Evolutionary conservation across 2,888 invertebrate species (phyloP).

Genomic region (Nemurella pictetii): DNA sequence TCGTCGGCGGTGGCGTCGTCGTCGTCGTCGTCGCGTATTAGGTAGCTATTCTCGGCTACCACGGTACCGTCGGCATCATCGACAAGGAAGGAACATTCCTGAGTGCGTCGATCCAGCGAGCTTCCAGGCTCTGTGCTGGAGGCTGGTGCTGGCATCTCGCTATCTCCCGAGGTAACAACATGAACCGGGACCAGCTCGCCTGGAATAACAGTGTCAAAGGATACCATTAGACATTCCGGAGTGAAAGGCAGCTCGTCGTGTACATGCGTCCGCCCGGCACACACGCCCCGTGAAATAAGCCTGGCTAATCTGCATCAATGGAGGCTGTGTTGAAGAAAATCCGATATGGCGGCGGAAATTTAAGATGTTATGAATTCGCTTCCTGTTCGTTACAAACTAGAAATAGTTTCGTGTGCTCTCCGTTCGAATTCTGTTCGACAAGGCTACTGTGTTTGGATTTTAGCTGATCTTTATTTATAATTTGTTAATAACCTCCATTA

Average conservation of each 20-base stretch:
- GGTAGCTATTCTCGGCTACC: neutral
- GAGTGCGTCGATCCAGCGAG: neutral
- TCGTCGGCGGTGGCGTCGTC: neutral
- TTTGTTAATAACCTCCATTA: neutral
- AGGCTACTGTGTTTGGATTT: neutral
- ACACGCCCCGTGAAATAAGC: neutral
- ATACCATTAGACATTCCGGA: constrained; percentile 36
- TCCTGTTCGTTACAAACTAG: neutral
- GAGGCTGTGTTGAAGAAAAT: neutral
- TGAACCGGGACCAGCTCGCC: neutral
- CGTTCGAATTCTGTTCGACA: neutral
- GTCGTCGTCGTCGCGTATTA: too few relatives aligned
- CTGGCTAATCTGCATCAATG: neutral
- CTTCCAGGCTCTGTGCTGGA: neutral
- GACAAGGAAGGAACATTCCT: neutral
- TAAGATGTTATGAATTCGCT: neutral
- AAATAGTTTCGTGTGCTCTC: too few relatives aligned
- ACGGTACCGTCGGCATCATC: neutral
- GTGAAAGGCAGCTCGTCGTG: neutral
- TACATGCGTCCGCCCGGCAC: neutral
- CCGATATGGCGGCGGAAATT: neutral
- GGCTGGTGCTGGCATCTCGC: constrained; percentile 16
- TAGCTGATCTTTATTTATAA: neutral
- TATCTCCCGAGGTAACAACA: constrained; percentile 4
- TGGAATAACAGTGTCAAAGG: constrained; percentile 35